phyloP scores from a whole-genome alignment of 1,140 invertebrate species.

The Lepidurus packardi region DNA sequence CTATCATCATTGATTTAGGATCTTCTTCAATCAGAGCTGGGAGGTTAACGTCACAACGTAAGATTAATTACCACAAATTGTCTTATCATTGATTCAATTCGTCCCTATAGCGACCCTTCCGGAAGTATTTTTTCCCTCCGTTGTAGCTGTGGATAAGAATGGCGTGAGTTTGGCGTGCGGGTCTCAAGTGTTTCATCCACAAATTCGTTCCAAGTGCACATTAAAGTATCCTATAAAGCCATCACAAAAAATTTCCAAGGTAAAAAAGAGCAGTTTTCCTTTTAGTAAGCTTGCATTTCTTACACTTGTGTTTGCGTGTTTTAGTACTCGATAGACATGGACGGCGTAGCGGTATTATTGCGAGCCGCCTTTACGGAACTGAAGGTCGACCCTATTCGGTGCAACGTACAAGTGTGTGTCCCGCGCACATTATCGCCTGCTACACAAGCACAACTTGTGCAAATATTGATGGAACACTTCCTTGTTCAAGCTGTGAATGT shows the following conservation, averaged over 20 bases:
- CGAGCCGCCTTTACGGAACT: constrained; percentile 49
- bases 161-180: constrained; percentile 47
- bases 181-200: constrained; percentile 50
- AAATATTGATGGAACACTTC: constrained; percentile 45
- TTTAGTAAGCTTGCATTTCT: not conserved
- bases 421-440: constrained; percentile 48
- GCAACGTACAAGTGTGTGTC: constrained; percentile 46
- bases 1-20: constrained; percentile 55
- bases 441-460: constrained; percentile 45
- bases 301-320: constrained; percentile 30
- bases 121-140: constrained; percentile 54
- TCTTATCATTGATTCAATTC: not conserved
- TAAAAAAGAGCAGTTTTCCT: constrained; percentile 33
- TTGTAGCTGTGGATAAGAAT: constrained; percentile 49
- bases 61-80: constrained; percentile 32
- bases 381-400: constrained; percentile 46
- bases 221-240: constrained; percentile 48
- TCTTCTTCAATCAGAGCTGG: constrained; percentile 56
- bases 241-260: constrained; percentile 53
- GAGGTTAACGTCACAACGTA: constrained; percentile 51
- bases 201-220: constrained; percentile 44
- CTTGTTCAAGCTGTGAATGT: constrained; percentile 47
- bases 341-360: constrained; percentile 47
- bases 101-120: constrained; percentile 51
- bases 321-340: constrained; percentile 46